A percentile compares a stretch with the other conserved stretches of the same genome.
Evolutionary conservation across 2,113 vertebrate genomes (phyloP).

Genomic region (Sarotherodon lohbergeri): DNA sequence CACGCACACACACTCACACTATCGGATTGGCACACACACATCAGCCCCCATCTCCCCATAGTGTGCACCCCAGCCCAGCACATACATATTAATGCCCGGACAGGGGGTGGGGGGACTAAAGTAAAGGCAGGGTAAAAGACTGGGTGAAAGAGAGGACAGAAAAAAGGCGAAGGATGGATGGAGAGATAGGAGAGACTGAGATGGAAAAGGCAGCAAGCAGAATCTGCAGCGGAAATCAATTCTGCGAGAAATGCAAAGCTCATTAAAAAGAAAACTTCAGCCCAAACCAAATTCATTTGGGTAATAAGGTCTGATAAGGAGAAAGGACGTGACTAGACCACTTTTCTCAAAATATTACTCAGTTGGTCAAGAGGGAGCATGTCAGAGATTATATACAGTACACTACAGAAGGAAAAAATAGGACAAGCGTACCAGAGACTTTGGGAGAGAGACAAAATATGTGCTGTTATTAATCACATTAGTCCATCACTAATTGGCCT

Average conservation of each 20-base stretch:
- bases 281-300: constrained; percentile 72
- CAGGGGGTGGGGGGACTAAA: constrained; percentile 36
- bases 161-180: constrained; percentile 14
- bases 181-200: constrained; percentile 34
- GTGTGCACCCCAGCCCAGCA: constrained; percentile 60
- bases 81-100: constrained; percentile 78
- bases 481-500: constrained; percentile 49
- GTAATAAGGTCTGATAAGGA: constrained; percentile 71
- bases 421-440: constrained; percentile 3
- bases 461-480: constrained; percentile 51
- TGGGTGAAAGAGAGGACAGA: constrained; percentile 49
- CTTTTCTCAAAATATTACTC: constrained; percentile 43
- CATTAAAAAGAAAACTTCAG: constrained; percentile 73
- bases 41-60: constrained; percentile 64
- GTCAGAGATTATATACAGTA: constrained; percentile 35
- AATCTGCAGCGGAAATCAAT: constrained; percentile 71
- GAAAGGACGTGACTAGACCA: constrained; percentile 50
- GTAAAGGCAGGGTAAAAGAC: constrained; percentile 48
- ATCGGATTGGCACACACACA: constrained; percentile 16
- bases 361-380: constrained; percentile 44
- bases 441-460: constrained; percentile 28
- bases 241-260: constrained; percentile 71
- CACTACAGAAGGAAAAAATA: constrained; percentile 5
- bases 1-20: not conserved
- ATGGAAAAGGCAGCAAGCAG: constrained; percentile 19